Base-by-base conservation (phyloP, 64 coral and sea anemone species). In the Pocillopora damicornis region DNA sequence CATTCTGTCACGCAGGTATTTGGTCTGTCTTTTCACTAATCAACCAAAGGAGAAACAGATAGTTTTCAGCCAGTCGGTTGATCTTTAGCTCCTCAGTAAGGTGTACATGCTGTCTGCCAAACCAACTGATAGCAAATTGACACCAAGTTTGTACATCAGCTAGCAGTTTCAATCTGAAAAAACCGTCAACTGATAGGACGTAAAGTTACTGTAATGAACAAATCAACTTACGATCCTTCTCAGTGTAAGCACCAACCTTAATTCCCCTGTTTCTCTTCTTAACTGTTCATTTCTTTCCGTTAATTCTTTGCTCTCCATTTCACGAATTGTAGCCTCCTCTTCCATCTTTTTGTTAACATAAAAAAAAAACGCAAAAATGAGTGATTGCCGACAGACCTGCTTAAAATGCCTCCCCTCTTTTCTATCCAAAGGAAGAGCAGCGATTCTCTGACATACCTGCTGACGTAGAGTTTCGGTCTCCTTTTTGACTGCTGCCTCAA, bases 311-410 rank as follows among this genome's bases (percentile, higher is more conserved):
- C 89, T 90, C 68, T 96, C 94, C 94, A 96, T 93, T 62, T 96
- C 94, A 88, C 94, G 91, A 81, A 96, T 93, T 58, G 88, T 87
- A 30, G 94, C 89, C 73, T 96, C 94, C 56, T 96, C 94, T 68
- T 93, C 17, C 76, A 79, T 89, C 94, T 51, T 51, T 4, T 30
- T 30, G 30, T 94, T 57, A 51, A 80, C 58, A 34, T 38, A 0
- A 10, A 59, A n/a, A 76, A 36, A 0, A 37, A 14, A 18, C 7
- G 9, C 63, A 65, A 64, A 22, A 38, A 61, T 5, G n/a, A 80
- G 26, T 20, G 25, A 26, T 59, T 80, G 10, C 17, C 11, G 20
- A 57, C 42, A 20, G 13, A 37, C 20, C 11, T 84, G 59, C 37
- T 2, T 4, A 51, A 51, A 51, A 4, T 51, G 42, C 42, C 42